A percentile compares a stretch with the other conserved stretches of the same genome.
Conservation (phyloP, 2,113 vertebrate genomes). For the Xyrauchen texanus region DNA sequence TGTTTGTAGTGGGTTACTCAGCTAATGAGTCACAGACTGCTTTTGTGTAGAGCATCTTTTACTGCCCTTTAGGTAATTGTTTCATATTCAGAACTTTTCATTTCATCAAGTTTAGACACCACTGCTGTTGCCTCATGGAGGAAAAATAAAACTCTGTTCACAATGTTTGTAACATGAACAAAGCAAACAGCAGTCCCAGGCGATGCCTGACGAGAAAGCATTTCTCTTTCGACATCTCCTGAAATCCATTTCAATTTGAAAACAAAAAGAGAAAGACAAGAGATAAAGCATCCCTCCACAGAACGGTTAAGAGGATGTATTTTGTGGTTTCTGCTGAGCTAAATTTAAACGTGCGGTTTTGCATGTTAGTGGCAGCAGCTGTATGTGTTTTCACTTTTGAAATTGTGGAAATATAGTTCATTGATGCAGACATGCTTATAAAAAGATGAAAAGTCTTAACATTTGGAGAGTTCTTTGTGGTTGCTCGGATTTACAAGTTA, state of each 20-base stretch:
- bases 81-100: no score
- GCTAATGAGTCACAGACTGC: no score
- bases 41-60: no score
- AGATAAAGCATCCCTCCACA: slow-evolving; percentile 20
- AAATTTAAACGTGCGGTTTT: slow-evolving; percentile 49
- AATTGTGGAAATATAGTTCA: slow-evolving; percentile 7
- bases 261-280: no score
- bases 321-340: slow-evolving; percentile 47
- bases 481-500: slow-evolving; percentile 34
- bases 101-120: background rate
- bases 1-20: no score
- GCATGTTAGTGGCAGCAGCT: slow-evolving; percentile 38
- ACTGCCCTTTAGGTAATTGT: no score
- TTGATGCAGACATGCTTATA: slow-evolving; percentile 31
- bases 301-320: slow-evolving; percentile 40
- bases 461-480: slow-evolving; percentile 13
- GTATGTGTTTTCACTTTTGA: slow-evolving; percentile 16
- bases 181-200: no score
- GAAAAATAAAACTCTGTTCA: no score
- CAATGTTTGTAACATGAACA: no score
- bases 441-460: slow-evolving; percentile 20
- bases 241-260: no score
- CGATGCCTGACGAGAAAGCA: no score
- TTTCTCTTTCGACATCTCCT: no score
- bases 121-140: background rate